Evolutionary conservation across 2,888 invertebrate species (phyloP), one percentile per base, ranked within the genome.

Genomic region (Meiosimyza platycephala): DNA sequence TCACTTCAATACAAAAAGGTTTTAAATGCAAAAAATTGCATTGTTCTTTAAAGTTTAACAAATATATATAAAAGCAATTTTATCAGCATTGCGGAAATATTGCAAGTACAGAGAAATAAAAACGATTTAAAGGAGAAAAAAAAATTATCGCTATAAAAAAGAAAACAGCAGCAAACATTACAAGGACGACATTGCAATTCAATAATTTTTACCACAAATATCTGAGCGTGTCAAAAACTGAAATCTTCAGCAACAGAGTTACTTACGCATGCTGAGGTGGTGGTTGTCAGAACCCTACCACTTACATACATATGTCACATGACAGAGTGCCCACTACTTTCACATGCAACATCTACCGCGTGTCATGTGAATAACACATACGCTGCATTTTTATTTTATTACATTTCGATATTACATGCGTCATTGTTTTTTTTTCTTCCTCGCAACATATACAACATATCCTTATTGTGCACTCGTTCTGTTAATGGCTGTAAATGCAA

Each of bases 301-400:
- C 57, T n/a, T 11, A 59, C 22, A 11, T 28, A 16, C 16, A 59
- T 59, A 60, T 60, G 55, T 55, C 55, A 22, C 22, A 28, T 28
- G 7, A 18, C 15, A 22, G 28, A 28, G 40, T 40, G 15, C 7
- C 28, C 59, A 5, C 28, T 28, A 9, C 11, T 28, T 13, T 16
- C 28, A 28, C n/a, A 59, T 22, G 22, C 59, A 28, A 59, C n/a
- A n/a, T n/a, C 3, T 4, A 51, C 3, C 5, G 51, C 51, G 13
- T 59, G 11, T 28, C 59, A 59, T 59, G 28, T 4, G 28, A 28
- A 28, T 28, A 28, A 28, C 15, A 18, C 28, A 15, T 33, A 28
- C 28, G 59, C 15, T 60, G 59, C 22, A 60, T 60, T 60, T 60
- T 60, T 60, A 60, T 60, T 60, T 60, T 60, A 60, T 60, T 54